phyloP scores from a whole-genome alignment of 2,113 vertebrate species.

The Ursus arctos region DNA sequence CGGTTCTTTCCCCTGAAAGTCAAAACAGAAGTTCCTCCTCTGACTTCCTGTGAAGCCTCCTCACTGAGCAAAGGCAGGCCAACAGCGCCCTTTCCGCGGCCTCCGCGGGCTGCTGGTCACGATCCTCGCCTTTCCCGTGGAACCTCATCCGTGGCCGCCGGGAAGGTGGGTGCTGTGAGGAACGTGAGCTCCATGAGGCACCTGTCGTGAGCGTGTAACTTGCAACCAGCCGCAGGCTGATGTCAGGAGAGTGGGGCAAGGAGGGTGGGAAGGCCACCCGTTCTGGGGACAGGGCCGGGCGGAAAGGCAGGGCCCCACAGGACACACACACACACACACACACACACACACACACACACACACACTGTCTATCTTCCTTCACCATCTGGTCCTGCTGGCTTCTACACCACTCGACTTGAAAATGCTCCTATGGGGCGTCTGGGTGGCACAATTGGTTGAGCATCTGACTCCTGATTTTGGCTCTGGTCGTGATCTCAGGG shows the following conservation, averaged over 20 bases:
- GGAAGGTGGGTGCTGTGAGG: not conserved
- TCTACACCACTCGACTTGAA: not conserved
- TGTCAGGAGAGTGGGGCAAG: not conserved
- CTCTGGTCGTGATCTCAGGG: not conserved
- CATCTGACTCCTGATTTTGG: not conserved
- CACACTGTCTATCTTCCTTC: not conserved
- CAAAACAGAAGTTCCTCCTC: not conserved
- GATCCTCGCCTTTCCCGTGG: not conserved
- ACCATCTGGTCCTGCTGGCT: not conserved
- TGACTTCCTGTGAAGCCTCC: not conserved
- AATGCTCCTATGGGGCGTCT: not conserved
- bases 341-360: not conserved
- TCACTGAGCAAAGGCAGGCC: not conserved
- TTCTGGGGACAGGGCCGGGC: not conserved
- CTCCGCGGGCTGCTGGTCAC: not conserved
- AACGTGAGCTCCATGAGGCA: not conserved
- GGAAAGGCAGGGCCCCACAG: not conserved
- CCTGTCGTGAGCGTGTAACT: fast-evolving
- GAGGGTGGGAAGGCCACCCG: not conserved
- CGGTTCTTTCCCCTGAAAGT: not conserved
- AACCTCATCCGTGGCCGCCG: too few relatives aligned
- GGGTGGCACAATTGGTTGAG: not conserved
- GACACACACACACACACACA: not conserved
- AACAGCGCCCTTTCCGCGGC: not conserved
- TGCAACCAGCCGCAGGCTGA: not conserved